A percentile compares a stretch with the other conserved stretches of the same genome.
Evolutionary conservation across 2,888 invertebrate species (phyloP).

Genomic region (Amphipoea oculea): DNA sequence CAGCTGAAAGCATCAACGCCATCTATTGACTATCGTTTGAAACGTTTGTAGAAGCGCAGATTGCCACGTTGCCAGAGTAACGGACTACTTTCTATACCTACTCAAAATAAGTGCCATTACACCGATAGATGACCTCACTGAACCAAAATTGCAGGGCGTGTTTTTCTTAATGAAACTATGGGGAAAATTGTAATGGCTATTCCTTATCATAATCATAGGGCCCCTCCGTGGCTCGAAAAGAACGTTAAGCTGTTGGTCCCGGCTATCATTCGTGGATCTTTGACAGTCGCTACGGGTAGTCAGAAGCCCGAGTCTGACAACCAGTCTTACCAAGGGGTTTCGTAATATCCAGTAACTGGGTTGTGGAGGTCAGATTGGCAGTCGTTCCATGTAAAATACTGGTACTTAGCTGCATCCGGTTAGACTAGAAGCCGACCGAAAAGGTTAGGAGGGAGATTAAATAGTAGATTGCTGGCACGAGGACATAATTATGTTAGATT

Average conservation of each 20-base stretch:
- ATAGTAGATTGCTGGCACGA: not conserved
- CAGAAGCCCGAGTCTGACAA: too few species aligned
- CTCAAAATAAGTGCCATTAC: not conserved
- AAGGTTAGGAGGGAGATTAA: not conserved
- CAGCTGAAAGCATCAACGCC: slow-evolving; percentile 49
- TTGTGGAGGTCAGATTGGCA: too few species aligned
- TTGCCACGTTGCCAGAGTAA: not conserved
- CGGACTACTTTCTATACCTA: not conserved
- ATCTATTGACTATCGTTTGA: slow-evolving; percentile 49
- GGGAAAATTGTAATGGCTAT: not conserved
- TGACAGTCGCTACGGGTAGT: too few species aligned
- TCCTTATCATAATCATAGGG: not conserved
- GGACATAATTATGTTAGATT: not conserved
- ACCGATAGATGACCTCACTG: slow-evolving; percentile 46
- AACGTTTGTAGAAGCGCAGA: not conserved
- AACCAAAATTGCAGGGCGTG: not conserved
- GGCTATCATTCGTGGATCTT: too few species aligned
- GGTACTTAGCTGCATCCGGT: too few species aligned
- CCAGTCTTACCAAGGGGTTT: too few species aligned
- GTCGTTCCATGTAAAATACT: too few species aligned
- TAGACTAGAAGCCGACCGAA: too few species aligned
- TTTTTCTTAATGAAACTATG: not conserved
- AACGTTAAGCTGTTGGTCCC: too few species aligned
- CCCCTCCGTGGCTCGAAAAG: too few species aligned
- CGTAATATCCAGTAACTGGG: too few species aligned